phyloP scores from a whole-genome alignment of 1,140 invertebrate genomes.

The Araneus ventricosus region DNA sequence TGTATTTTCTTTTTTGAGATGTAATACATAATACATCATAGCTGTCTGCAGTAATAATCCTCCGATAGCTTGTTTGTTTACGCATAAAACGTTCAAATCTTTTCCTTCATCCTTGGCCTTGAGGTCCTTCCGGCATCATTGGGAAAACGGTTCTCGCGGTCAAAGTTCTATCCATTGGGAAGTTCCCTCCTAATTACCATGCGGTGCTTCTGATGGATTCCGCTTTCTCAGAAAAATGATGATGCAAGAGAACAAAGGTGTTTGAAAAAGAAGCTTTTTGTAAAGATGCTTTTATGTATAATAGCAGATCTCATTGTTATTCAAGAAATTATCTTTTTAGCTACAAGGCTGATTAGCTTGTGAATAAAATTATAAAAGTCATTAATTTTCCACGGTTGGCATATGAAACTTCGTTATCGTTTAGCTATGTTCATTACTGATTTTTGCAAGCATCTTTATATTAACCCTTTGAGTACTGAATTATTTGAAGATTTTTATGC shows the following conservation, averaged over 20 bases:
- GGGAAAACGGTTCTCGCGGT: neutral
- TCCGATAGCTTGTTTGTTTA: neutral
- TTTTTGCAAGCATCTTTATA: too few species aligned
- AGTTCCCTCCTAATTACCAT: neutral
- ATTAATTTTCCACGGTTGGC: too few species aligned
- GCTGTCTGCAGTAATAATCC: neutral
- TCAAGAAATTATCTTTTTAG: neutral
- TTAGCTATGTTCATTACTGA: too few species aligned
- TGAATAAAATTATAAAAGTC: too few species aligned
- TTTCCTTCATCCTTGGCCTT: neutral
- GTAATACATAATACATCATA: neutral
- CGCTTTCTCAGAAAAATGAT: conserved; percentile 4
- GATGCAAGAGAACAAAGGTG: neutral
- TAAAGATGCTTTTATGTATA: neutral
- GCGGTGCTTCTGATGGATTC: neutral
- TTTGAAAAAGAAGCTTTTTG: neutral
- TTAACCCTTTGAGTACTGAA: too few species aligned
- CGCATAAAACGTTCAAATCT: neutral
- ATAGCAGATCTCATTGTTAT: neutral
- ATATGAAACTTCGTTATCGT: too few species aligned
- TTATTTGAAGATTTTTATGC: too few species aligned
- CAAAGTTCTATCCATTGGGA: neutral
- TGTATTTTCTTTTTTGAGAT: neutral
- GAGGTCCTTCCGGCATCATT: neutral
- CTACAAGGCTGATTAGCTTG: neutral